A percentile compares a stretch with the other conserved stretches of the same genome.
These are phyloP conservation scores for Amyelois transitella DNA, from an alignment of 1,140 invertebrate species.

Conservation along the genomic window DNA sequence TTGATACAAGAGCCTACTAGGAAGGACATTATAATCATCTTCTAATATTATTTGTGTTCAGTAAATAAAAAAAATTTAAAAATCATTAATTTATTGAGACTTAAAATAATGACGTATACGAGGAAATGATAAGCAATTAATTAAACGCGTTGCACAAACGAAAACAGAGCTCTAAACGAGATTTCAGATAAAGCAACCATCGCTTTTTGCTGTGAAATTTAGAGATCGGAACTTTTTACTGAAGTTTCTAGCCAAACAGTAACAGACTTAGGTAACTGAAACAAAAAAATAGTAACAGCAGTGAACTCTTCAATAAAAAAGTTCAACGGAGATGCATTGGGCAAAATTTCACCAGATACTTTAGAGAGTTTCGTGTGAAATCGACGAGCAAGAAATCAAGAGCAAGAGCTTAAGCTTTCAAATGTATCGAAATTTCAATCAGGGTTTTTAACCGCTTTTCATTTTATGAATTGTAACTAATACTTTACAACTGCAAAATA, in stretches of 20 bases:
- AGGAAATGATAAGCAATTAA: not conserved
- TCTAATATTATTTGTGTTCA: too few species aligned
- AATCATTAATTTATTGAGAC: too few species aligned
- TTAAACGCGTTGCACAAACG: not conserved
- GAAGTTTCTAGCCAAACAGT: not conserved
- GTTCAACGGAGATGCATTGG: not conserved
- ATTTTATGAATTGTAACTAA: not conserved
- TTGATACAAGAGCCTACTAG: too few species aligned
- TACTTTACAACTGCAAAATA: too few species aligned
- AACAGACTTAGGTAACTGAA: not conserved
- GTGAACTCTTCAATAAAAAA: not conserved
- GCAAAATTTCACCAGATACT: not conserved
- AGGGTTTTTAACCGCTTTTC: not conserved
- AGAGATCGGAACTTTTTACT: not conserved
- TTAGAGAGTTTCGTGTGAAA: not conserved
- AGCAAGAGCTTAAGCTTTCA: not conserved
- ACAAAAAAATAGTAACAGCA: not conserved
- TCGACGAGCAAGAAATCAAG: not conserved
- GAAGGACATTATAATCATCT: too few species aligned
- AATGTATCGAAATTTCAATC: not conserved
- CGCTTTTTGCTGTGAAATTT: not conserved
- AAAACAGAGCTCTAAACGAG: not conserved
- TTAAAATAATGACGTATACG: too few species aligned
- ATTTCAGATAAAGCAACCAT: not conserved
- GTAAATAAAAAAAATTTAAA: too few species aligned